Evolutionary conservation across 2,888 invertebrate species (phyloP), one percentile per base, ranked within the genome.

Genomic region (Pteria penguin): DNA sequence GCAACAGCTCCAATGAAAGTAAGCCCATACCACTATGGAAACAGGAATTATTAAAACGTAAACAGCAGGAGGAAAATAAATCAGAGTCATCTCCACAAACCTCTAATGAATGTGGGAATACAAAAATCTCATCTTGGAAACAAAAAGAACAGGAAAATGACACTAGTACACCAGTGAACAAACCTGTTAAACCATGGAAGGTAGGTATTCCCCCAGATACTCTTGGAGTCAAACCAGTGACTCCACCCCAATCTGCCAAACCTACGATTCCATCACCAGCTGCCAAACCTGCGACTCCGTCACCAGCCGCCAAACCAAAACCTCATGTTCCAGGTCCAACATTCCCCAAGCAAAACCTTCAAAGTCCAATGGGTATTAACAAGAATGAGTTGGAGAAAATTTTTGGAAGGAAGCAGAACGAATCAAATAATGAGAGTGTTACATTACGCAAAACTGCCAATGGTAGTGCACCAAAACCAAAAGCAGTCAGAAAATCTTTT

Each of bases 401-500:
- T 22, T 31, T 31, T 52, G 1, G 54, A 66, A 66, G 54, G 31
- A 54, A 52, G 29, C n/a, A 66, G 52, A 22, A 24, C 2, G 8
- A n/a, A 63, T 18, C 18, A 60, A 27, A 32, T 60, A 27, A 29
- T 27, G 60, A 22, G 11, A 4, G 27, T 4, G 27, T 14, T 8
- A 4, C 14, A 60, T 14, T 26, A 26, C 22, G 27, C 4, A 18
- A 27, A 22, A 5, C 22, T 26, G 18, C 24, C 24, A 1, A 5
- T 11, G 60, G 27, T 22, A 29, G 18, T 11, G 5, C 1, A 26
- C 8, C 18, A 60, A 60, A 22, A 14, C 27, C 26, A 26, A 22
- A 60, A 26, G 27, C 69, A 4, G 63, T 45, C 11, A 63, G 76
- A n/a, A 77, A 77, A 70, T 77, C 76, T 5, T 45, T 69, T 27